phyloP scores from a whole-genome alignment of 2,113 vertebrate species.

The Trichechus manatus region DNA sequence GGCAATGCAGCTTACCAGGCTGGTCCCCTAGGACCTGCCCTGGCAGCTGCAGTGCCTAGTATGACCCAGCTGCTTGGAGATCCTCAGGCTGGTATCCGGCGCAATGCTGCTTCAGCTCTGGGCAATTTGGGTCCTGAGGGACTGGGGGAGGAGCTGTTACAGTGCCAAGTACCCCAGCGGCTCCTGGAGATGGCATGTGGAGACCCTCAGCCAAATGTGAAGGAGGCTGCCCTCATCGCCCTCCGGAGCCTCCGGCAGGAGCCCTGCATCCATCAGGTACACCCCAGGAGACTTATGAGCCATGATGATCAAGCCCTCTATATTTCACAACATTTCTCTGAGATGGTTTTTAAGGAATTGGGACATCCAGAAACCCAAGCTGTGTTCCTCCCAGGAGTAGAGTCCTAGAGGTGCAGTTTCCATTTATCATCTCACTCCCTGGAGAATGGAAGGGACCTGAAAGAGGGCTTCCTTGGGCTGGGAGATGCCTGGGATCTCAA shows the following conservation, averaged over 20 bases:
- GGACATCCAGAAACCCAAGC: not conserved
- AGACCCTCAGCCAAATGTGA: constrained; percentile 84
- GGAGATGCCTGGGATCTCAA: not conserved
- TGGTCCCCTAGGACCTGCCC: not conserved
- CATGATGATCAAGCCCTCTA: not conserved
- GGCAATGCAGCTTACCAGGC: constrained; percentile 85
- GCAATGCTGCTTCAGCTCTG: constrained; percentile 86
- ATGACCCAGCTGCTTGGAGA: constrained; percentile 84
- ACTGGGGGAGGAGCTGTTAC: constrained; percentile 80
- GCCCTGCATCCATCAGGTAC: constrained; percentile 86
- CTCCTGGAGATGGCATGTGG: constrained; percentile 87
- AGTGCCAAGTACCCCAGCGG: constrained; percentile 79
- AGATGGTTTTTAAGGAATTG: not conserved
- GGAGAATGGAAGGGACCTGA: not conserved
- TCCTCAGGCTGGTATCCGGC: constrained; percentile 81
- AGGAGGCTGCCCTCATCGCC: constrained; percentile 86
- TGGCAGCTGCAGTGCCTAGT: constrained; percentile 82
- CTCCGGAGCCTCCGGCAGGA: constrained; percentile 85
- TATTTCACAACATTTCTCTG: not conserved
- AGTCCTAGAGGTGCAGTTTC: constrained; percentile 5
- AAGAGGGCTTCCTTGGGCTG: not conserved
- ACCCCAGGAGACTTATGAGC: not conserved
- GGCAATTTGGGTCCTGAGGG: constrained; percentile 86
- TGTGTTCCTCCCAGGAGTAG: not conserved
- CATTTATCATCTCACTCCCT: not conserved